Base-by-base conservation (phyloP, 2,797 vertebrate species). In the Cygnus olor region DNA sequence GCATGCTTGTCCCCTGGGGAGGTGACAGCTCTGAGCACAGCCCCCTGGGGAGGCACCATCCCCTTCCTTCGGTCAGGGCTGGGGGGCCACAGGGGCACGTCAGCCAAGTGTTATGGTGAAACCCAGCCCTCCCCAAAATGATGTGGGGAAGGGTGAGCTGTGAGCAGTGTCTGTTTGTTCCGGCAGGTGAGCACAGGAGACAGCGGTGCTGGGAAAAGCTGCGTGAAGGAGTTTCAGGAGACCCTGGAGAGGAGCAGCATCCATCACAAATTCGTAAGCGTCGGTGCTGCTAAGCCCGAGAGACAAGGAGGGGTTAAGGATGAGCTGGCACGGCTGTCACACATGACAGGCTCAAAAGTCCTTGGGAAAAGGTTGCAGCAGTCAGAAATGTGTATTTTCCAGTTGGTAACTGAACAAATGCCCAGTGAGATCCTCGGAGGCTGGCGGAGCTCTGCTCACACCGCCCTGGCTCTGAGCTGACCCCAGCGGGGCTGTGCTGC, bases 261-360 rank as follows among this genome's bases (percentile, higher is more conserved):
- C 0, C 0, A 12, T 60, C 47, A 54, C 15, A 30, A 63, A 82
- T 54, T 70, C 20, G 3, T 22, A 40, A 27, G 10, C 9, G 40
- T 44, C 53, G 70, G 7, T 65, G 45, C 24, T 53, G 30, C 69
- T 68, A 64, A 91, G 47, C 28, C 69, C 9, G 12, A 54, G 51
- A 60, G 51, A 51, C 11, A 17, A 21, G 32, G 20, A 27, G 21
- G 1, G 6, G 7, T 15, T 49, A 68, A n/a, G 63, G 49, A 81
- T 42, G 40, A 64, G 21, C 69, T 69, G 70, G 15, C 0, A 1
- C 34, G 49, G 44, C 45, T 58, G 20, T 40, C 20, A 14, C 44
- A 64, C 8, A 44, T 4, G 19, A 54, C 77, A 79, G 19, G 40
- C 42, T 54, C 30, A 4, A 6, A 85, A 79, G 28, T 64, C 49